Percentiles rank a stretch among this genome's conserved stretches.
Conservation (phyloP, 2,797 vertebrate genomes). For the Buphagus erythrorhynchus region DNA sequence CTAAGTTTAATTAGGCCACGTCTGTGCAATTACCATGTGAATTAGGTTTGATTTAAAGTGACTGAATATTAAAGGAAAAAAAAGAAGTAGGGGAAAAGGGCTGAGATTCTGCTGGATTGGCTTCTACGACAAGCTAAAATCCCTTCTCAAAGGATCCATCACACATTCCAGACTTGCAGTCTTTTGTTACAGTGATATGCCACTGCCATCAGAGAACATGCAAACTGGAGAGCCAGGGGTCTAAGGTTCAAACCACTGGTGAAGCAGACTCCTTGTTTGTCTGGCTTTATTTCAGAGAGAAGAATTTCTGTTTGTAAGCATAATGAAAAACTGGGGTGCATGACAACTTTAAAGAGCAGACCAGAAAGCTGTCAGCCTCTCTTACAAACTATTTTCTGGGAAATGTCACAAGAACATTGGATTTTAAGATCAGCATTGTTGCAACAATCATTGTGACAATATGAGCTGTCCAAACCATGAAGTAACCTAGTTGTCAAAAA, state of each 20-base stretch:
- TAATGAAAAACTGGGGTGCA: background rate
- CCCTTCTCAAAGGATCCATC: background rate
- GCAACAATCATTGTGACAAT: background rate
- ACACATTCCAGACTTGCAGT: background rate
- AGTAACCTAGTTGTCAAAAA: background rate
- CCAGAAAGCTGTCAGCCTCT: background rate
- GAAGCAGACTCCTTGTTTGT: fast-evolving
- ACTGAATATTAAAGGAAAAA: background rate
- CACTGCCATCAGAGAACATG: background rate
- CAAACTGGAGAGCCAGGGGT: background rate
- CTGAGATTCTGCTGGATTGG: background rate
- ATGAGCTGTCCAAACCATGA: background rate
- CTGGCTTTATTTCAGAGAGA: background rate
- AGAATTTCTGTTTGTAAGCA: background rate
- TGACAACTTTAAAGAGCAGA: background rate
- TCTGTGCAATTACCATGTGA: background rate
- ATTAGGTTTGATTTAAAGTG: background rate
- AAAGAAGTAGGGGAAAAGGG: background rate
- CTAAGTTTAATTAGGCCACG: background rate
- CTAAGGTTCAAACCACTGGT: fast-evolving
- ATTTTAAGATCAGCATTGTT: background rate
- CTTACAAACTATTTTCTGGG: background rate
- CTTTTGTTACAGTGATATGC: background rate
- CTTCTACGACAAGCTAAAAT: background rate
- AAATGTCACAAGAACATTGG: background rate